Conservation (phyloP, 1,140 invertebrate species). For the Ceratoteleas bidentatus region DNA sequence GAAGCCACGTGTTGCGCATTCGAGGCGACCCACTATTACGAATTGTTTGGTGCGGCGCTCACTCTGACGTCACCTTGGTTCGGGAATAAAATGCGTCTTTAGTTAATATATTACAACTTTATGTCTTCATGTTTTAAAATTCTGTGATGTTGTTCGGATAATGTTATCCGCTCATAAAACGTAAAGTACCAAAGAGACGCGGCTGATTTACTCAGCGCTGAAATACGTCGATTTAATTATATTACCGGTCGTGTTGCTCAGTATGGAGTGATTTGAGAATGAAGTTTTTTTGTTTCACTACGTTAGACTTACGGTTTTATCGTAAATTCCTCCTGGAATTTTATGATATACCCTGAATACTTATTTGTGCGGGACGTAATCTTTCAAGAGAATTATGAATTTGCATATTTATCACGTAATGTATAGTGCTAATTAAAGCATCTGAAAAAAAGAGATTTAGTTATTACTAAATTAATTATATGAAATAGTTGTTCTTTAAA, state of each 20-base stretch:
- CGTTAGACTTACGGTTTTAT: constrained; percentile 4
- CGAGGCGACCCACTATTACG: constrained; percentile 10
- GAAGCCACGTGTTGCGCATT: constrained; percentile 16
- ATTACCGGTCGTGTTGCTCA: constrained; percentile 10
- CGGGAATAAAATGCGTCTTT: constrained; percentile 8
- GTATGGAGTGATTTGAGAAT: constrained; percentile 9
- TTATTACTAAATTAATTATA: too few species aligned
- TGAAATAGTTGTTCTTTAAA: too few species aligned
- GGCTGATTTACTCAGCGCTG: constrained; percentile 30
- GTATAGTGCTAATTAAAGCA: too few species aligned
- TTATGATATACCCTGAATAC: too few species aligned
- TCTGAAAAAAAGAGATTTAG: too few species aligned
- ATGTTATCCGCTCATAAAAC: constrained; percentile 24
- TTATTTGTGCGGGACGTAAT: too few species aligned
- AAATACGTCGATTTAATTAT: constrained; percentile 45
- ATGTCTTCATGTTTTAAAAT: constrained; percentile 39
- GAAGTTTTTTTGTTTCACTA: neutral
- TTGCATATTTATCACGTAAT: too few species aligned
- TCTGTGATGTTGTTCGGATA: constrained; percentile 26
- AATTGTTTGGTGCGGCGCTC: constrained; percentile 7
- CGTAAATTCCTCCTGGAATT: neutral
- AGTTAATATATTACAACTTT: constrained; percentile 30
- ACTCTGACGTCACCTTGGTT: neutral
- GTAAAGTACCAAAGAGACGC: constrained; percentile 33
- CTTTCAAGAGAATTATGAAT: too few species aligned